Evolutionary conservation across 2,113 vertebrate genomes (phyloP).

Genomic region (Siniperca chuatsi): DNA sequence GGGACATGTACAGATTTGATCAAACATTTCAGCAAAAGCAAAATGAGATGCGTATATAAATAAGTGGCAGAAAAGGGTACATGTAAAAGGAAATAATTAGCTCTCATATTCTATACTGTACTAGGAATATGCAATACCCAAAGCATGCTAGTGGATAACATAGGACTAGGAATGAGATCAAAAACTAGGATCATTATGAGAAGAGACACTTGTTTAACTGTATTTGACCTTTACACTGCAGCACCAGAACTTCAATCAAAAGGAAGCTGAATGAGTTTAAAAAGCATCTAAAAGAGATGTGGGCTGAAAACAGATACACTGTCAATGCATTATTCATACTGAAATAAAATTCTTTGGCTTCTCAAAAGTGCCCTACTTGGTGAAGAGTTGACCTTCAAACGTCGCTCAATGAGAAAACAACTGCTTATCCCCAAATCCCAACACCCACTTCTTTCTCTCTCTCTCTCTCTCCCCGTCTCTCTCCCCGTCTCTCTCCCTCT

Average conservation of each 20-base stretch:
- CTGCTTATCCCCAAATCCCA: constrained; percentile 56
- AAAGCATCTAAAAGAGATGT: constrained; percentile 42
- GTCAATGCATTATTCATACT: constrained; percentile 74
- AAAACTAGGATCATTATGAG: constrained; percentile 29
- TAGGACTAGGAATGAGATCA: constrained; percentile 9
- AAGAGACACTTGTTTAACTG: constrained; percentile 41
- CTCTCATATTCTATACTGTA: constrained; percentile 29
- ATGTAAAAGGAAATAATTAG: constrained; percentile 18
- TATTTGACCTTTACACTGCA: constrained; percentile 37
- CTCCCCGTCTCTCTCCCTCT: background rate
- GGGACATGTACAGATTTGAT: constrained; percentile 25
- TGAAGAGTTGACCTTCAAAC: constrained; percentile 68
- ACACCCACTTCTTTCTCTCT: background rate
- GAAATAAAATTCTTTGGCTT: constrained; percentile 66
- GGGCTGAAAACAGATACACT: constrained; percentile 67
- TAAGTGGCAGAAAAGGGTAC: background rate
- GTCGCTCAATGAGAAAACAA: constrained; percentile 57
- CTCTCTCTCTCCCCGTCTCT: background rate
- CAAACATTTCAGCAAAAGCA: constrained; percentile 38
- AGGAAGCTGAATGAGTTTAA: constrained; percentile 52
- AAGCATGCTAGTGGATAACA: constrained; percentile 25
- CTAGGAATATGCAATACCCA: constrained; percentile 10
- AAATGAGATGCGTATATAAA: constrained; percentile 16
- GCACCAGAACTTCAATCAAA: constrained; percentile 24
- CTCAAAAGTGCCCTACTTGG: constrained; percentile 41